Conservation (phyloP, 2,888 invertebrate genomes). For the Meta bourneti region DNA sequence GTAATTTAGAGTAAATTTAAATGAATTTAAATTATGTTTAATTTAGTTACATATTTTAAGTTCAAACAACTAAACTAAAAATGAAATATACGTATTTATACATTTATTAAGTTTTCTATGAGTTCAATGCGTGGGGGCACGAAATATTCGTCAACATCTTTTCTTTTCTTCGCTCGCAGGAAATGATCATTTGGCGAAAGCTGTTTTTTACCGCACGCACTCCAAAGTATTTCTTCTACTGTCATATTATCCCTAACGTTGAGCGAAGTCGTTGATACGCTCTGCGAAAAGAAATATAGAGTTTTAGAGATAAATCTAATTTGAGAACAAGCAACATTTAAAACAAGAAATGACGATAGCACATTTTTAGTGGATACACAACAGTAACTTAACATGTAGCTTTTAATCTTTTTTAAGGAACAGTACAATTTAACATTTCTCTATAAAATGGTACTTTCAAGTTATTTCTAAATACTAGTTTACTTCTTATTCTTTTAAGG, state of each 20-base stretch:
- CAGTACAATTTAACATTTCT: too few species aligned
- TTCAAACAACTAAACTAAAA: background rate
- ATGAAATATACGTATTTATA: constrained; percentile 2
- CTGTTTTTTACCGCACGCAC: constrained; percentile 94
- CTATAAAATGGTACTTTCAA: too few species aligned
- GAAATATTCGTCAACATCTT: constrained; percentile 96
- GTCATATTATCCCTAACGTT: constrained; percentile 94
- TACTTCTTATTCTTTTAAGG: too few species aligned
- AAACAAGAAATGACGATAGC: too few species aligned
- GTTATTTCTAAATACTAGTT: too few species aligned
- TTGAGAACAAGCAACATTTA: background rate
- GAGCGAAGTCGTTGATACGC: constrained; percentile 84
- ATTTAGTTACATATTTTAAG: background rate
- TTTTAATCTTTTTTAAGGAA: too few species aligned
- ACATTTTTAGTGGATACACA: too few species aligned
- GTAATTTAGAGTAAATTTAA: background rate
- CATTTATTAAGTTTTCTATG: constrained; percentile 96
- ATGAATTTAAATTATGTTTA: background rate
- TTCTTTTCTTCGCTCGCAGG: constrained; percentile 89
- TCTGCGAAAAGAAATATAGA: constrained; percentile 80
- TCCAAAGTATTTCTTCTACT: constrained; percentile 96
- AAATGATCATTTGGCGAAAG: constrained; percentile 97
- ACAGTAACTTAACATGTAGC: too few species aligned
- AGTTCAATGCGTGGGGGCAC: constrained; percentile 96
- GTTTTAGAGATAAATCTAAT: background rate